Conservation (phyloP, 2,797 vertebrate species). For the Pantherophis alleghaniensis region DNA sequence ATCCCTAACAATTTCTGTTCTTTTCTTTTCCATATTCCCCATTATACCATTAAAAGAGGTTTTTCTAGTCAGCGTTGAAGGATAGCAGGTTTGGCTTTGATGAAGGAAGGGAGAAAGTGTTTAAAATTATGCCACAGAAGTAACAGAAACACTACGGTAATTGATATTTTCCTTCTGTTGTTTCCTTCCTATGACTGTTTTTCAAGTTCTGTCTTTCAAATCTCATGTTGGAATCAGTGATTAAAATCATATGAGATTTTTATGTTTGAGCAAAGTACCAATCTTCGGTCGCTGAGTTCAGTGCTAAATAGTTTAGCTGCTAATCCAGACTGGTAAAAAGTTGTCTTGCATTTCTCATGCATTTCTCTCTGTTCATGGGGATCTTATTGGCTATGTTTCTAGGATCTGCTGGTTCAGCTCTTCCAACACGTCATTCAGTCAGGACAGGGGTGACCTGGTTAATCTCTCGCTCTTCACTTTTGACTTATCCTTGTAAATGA, state of each 20-base stretch:
- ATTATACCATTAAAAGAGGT: not conserved
- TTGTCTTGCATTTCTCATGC: constrained; percentile 53
- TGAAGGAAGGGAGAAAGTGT: not conserved
- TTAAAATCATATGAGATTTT: not conserved
- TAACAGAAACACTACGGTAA: not conserved
- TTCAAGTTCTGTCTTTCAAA: not conserved
- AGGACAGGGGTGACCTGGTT: constrained; percentile 71
- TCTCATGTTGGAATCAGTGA: not conserved
- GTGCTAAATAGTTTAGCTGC: not conserved
- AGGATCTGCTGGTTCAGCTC: constrained; percentile 71
- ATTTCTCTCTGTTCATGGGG: constrained; percentile 49
- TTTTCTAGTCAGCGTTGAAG: not conserved
- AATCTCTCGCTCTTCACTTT: constrained; percentile 70
- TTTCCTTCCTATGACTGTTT: not conserved
- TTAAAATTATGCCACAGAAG: not conserved
- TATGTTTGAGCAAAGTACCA: not conserved
- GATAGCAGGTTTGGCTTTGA: not conserved
- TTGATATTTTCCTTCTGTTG: not conserved
- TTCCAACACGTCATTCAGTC: constrained; percentile 64
- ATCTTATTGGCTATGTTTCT: constrained; percentile 59
- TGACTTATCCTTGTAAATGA: constrained; percentile 69
- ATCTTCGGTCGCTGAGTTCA: not conserved
- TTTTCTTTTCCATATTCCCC: not conserved
- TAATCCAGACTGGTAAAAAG: not conserved
- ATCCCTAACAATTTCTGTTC: not conserved